Percentiles rank a stretch among this genome's conserved stretches.
phyloP scores from a whole-genome alignment of 92 coral and sea anemone species.

The Desmophyllum pertusum region DNA sequence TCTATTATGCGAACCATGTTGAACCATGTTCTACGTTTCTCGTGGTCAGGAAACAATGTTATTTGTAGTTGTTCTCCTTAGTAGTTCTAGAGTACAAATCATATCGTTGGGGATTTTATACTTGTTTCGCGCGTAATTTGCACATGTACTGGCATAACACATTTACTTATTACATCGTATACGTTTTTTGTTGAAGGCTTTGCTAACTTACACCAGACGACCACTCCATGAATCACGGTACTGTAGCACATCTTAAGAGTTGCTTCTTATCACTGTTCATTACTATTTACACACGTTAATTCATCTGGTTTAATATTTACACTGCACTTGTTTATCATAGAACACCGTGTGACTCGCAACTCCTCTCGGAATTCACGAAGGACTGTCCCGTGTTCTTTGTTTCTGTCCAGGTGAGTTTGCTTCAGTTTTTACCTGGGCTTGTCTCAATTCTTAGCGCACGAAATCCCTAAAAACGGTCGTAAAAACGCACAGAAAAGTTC shows the following conservation, averaged over 20 bases:
- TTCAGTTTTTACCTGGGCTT: not conserved
- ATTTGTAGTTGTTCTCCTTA: no score
- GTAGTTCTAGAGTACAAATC: no score
- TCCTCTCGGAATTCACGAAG: conserved; percentile 34
- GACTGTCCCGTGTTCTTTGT: conserved; percentile 58
- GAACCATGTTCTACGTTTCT: no score
- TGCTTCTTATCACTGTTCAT: not conserved
- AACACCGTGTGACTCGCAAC: not conserved
- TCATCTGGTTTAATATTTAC: no score
- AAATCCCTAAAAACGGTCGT: not conserved
- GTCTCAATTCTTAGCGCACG: no score
- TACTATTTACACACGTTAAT: not conserved
- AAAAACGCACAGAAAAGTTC: not conserved
- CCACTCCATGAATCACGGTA: conserved; percentile 17
- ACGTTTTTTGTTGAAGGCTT: conserved; percentile 7
- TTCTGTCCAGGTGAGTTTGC: conserved; percentile 54
- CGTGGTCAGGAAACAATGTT: no score
- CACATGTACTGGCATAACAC: no score
- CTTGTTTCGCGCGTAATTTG: no score
- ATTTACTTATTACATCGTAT: not conserved
- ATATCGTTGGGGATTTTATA: no score
- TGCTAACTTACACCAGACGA: conserved; percentile 9
- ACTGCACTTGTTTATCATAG: not conserved
- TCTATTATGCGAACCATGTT: no score
- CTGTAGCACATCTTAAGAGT: not conserved